A percentile compares a stretch with the other conserved stretches of the same genome.
Evolutionary conservation across 2,888 invertebrate genomes (phyloP).

Genomic region (Trissonchulus sp.): DNA sequence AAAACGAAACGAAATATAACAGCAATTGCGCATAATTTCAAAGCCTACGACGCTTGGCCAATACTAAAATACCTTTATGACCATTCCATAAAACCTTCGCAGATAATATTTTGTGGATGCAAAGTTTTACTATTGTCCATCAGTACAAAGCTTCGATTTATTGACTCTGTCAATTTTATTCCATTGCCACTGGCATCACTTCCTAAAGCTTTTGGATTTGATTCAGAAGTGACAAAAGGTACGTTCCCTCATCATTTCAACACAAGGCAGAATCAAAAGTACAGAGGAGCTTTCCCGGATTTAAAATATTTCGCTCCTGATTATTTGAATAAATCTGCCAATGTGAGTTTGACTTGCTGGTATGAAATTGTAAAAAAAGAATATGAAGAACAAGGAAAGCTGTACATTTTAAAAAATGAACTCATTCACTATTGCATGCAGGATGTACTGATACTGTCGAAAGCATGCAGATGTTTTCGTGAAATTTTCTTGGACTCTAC

Average conservation of each 20-base stretch:
- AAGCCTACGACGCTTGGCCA: constrained; percentile 32
- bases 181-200: constrained; percentile 27
- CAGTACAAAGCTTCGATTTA: constrained; percentile 11
- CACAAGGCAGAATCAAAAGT: constrained; percentile 18
- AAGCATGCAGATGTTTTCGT: constrained; percentile 9
- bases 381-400: no score
- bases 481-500: constrained; percentile 5
- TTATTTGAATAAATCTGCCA: no score
- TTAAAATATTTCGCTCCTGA: no score
- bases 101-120: constrained; percentile 16
- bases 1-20: no score
- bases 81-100: background rate
- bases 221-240: background rate
- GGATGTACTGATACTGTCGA: background rate
- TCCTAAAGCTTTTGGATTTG: constrained; percentile 25
- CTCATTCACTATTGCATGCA: background rate
- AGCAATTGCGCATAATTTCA: constrained; percentile 32
- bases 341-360: no score
- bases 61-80: constrained; percentile 23
- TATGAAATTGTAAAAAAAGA: no score
- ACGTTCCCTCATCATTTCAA: constrained; percentile 30
- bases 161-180: constrained; percentile 29
- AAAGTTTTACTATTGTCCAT: constrained; percentile 29
- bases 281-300: background rate
- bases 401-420: background rate